phyloP scores from a whole-genome alignment of 2,113 vertebrate genomes.

The Paramisgurnus dabryanus region DNA sequence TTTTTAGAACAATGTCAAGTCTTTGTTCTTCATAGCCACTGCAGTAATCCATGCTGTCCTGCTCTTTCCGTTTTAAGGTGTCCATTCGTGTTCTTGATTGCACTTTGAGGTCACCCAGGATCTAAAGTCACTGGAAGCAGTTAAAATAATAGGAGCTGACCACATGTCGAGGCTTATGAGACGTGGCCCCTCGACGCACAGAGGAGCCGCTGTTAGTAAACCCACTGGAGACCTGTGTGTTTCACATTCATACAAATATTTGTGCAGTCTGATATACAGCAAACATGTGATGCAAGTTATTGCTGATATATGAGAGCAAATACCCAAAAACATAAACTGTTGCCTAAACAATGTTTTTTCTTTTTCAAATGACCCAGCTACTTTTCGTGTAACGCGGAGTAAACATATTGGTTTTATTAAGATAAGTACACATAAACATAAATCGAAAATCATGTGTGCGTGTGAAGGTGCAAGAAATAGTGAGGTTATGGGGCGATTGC shows the following conservation, averaged over 20 bases:
- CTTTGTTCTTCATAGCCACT: constrained; percentile 39
- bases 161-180: constrained; percentile 78
- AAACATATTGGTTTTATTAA: constrained; percentile 15
- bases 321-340: constrained; percentile 1
- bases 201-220: constrained; percentile 55
- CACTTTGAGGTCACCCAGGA: constrained; percentile 81
- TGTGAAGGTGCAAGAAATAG: constrained; percentile 6
- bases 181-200: constrained; percentile 64
- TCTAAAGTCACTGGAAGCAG: constrained; percentile 88
- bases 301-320: constrained; percentile 26
- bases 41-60: constrained; percentile 78
- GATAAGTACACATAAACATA: constrained; percentile 4
- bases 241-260: constrained; percentile 9
- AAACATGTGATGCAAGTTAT: constrained; percentile 32
- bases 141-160: constrained; percentile 83
- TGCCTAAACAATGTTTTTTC: not conserved
- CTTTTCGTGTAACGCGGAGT: constrained; percentile 30
- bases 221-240: not conserved
- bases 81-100: constrained; percentile 79
- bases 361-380: constrained; percentile 22
- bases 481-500: constrained; percentile 25
- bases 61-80: constrained; percentile 78
- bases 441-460: not conserved
- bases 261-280: constrained; percentile 20
- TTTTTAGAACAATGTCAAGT: constrained; percentile 27